Evolutionary conservation across 2,797 vertebrate species (phyloP), one percentile per base, ranked within the genome.

Genomic region (Sebastes iracundus): DNA sequence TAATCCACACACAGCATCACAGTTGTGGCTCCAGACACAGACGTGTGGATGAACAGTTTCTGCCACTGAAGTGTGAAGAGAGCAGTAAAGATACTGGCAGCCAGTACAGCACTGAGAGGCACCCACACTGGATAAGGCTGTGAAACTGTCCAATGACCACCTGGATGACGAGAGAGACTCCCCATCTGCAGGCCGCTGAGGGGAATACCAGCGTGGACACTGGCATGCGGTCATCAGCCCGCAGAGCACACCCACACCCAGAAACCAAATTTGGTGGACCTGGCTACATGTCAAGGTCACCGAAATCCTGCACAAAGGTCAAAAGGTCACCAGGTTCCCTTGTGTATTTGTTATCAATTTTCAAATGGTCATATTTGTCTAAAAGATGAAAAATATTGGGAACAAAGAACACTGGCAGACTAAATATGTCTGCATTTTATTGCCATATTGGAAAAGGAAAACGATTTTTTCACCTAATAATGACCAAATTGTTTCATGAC

Each of bases 101-200:
- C 96, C 85, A 97, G 81, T 12, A 94, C 81, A 1, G 79, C 86
- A 2, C 92, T 81, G 1, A 96, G 93, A 1, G 96, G 97, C 70
- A 96, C 92, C 97, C 97, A 98, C 7, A 87, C 89, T 0, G 95
- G 96, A 55, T 86, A 0, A 96, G 95, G 28, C 91, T 91, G 88
- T 96, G 94, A 84, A 96, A 92, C 62, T 97, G 97, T 38, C 95
- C 95, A 0, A 94, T 73, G 1, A 93, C 91, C 80, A 97, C 87
- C 79, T 97, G 93, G 42, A 88, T 63, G 55, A 93, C 88, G 0
- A 94, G 64, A 11, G 95, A 96, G 66, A 97, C 95, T 79, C 25
- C 97, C 97, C 84, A 98, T 94, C 82, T 97, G 95, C 4, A 98
- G 93, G 55, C 97, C 97, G 0, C 95, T 96, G 85, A 97, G 92